Percentiles rank a stretch among this genome's conserved stretches.
These are phyloP conservation scores for Chelonia mydas DNA, from an alignment of 2,797 vertebrate species.

Conservation along the genomic window DNA sequence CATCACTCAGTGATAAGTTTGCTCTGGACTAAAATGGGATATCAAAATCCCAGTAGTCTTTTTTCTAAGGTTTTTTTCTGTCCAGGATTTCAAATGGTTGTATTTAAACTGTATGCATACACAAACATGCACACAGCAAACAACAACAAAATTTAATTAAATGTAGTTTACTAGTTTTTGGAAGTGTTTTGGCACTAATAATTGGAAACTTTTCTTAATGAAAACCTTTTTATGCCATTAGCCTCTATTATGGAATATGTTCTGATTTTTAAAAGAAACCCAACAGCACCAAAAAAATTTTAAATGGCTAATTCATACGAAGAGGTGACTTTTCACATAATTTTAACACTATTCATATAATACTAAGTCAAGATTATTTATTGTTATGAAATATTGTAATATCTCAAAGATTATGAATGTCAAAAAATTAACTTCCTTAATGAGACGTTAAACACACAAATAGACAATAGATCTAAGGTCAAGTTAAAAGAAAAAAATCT, in stretches of 20 bases:
- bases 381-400: background rate
- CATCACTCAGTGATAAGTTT: background rate
- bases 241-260: background rate
- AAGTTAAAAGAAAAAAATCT: background rate
- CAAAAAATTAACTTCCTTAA: background rate
- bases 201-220: background rate
- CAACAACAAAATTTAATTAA: background rate
- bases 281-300: background rate
- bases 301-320: background rate
- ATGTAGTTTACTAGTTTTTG: background rate
- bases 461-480: background rate
- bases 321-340: background rate
- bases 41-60: background rate
- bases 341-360: background rate
- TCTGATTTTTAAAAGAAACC: background rate
- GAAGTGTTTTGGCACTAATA: background rate
- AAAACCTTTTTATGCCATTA: background rate
- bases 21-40: accelerated
- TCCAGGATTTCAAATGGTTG: background rate
- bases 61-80: background rate
- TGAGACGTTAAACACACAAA: background rate
- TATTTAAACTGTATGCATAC: background rate
- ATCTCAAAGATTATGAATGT: background rate
- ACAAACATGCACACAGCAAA: background rate
- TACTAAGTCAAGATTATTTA: background rate